A percentile compares a stretch with the other conserved stretches of the same genome.
Evolutionary conservation across 2,797 vertebrate genomes (phyloP).

Genomic region (Melanotaenia parkinsoni): DNA sequence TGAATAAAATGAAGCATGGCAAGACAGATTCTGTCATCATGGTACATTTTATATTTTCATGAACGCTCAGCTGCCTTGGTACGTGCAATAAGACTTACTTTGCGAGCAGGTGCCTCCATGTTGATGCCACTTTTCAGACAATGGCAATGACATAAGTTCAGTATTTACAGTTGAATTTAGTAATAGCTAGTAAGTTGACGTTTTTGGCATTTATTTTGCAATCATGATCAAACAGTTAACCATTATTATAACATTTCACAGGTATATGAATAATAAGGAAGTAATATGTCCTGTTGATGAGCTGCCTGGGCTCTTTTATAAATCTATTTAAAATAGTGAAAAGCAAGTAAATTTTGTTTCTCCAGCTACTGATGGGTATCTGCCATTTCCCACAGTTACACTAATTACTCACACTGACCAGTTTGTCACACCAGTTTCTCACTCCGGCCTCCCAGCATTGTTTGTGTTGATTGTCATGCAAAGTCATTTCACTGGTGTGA

Average conservation of each 20-base stretch:
- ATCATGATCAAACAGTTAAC: not conserved
- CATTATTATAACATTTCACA: not conserved
- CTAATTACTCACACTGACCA: conserved; percentile 20
- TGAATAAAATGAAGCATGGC: not conserved
- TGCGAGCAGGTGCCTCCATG: not conserved
- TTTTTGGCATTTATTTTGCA: not conserved
- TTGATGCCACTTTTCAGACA: not conserved
- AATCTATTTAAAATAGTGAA: conserved; percentile 5
- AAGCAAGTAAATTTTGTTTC: conserved; percentile 8
- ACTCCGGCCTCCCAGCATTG: conserved; percentile 35
- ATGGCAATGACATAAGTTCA: not conserved
- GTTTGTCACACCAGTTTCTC: conserved; percentile 18
- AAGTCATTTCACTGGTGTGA: conserved; percentile 46
- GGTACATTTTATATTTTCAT: not conserved
- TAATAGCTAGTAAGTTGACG: not conserved
- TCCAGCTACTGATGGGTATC: conserved; percentile 5
- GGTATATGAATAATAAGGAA: no score
- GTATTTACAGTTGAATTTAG: not conserved
- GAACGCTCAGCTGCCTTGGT: not conserved
- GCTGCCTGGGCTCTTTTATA: not conserved
- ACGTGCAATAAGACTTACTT: not conserved
- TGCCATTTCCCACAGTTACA: conserved; percentile 18
- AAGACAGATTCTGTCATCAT: not conserved
- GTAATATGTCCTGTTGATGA: not conserved
- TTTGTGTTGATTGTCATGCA: conserved; percentile 65